These are phyloP conservation scores for Antechinus stuartii DNA, from an alignment of 2,113 vertebrate genomes.

Conservation along the genomic window DNA sequence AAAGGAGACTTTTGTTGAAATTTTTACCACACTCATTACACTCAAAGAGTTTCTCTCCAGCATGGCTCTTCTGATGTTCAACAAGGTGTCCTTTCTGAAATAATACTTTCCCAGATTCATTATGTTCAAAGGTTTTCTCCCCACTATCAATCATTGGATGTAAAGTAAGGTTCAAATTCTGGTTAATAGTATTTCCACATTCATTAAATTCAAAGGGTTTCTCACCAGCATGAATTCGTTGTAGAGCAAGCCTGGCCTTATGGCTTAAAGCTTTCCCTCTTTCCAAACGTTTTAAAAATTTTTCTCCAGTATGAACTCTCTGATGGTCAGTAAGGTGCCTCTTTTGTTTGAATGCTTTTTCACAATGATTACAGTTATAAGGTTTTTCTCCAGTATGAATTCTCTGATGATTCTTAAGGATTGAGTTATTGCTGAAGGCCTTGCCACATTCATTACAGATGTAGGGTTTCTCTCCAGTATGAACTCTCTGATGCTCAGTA, in stretches of 20 bases:
- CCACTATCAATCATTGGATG: constrained; percentile 76
- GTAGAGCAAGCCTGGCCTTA: constrained; percentile 78
- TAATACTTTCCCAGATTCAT: constrained; percentile 82
- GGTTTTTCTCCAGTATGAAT: constrained; percentile 79
- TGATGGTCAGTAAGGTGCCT: constrained; percentile 79
- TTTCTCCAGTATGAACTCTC: constrained; percentile 79
- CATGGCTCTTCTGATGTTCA: constrained; percentile 79
- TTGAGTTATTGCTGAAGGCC: constrained; percentile 78
- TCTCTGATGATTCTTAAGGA: constrained; percentile 74
- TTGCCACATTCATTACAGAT: constrained; percentile 75
- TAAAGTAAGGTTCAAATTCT: constrained; percentile 77
- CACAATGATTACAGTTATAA: constrained; percentile 79
- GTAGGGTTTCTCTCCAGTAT: constrained; percentile 65
- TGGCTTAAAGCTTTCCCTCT: constrained; percentile 78
- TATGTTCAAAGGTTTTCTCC: constrained; percentile 78
- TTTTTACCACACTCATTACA: constrained; percentile 79
- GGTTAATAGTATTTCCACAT: constrained; percentile 77
- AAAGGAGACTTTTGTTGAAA: constrained; percentile 78
- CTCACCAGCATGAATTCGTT: constrained; percentile 78
- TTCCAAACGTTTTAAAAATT: constrained; percentile 74
- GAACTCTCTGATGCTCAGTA: constrained; percentile 52
- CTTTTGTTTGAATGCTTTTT: constrained; percentile 80
- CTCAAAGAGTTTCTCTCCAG: constrained; percentile 77
- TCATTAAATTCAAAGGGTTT: constrained; percentile 75
- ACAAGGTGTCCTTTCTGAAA: constrained; percentile 79